Base-by-base conservation (phyloP, 64 coral and sea anemone species). In the Montipora capricornis region DNA sequence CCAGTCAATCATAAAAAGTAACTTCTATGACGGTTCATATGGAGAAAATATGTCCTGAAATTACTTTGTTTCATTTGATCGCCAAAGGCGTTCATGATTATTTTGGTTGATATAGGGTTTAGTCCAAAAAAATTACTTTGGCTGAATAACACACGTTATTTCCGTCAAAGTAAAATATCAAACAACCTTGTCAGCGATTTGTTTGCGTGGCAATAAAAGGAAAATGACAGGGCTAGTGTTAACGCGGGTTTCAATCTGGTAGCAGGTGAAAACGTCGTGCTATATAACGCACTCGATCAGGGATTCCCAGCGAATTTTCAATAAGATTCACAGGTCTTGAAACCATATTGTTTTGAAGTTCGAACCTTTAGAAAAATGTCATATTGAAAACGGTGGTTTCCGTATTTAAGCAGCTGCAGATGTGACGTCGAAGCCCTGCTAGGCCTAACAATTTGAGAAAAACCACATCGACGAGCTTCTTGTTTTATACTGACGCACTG, bases 181-280 rank as follows among this genome's bases (percentile, higher is more conserved):
- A 71, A 50, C 68, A 86, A 73, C 44, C 46, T 78, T 50, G 64
- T 86, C 80, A 82, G 78, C 49, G 10, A 80, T 49, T 81, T 82
- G 46, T 86, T 71, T 49, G 29, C 29, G 66, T 37, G 9, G 44
- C 66, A 0, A 46, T 49, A 73, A 70, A 68, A 51, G 29, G 62
- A 7, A 69, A 83, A 15, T 73, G 64, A 71, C 62, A 20, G 47
- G 44, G 62, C 14, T 47, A 13, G 22, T 49, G 49, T 12, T 22
- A 7, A 12, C 64, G 64, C 17, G 16, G 67, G 50, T 86, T 22
- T 8, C 49, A 49, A 50, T 16, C 1, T 12, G 46, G 66, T 45
- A 3, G 82, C 64, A 86, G 9, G 44, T 73, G 62, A 50, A 57
- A 51, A 4, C 6, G 4, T 9, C 67, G 7, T 12, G 46, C 62